phyloP scores from a whole-genome alignment of 2,888 invertebrate species.

The Sarcophaga carnaria region DNA sequence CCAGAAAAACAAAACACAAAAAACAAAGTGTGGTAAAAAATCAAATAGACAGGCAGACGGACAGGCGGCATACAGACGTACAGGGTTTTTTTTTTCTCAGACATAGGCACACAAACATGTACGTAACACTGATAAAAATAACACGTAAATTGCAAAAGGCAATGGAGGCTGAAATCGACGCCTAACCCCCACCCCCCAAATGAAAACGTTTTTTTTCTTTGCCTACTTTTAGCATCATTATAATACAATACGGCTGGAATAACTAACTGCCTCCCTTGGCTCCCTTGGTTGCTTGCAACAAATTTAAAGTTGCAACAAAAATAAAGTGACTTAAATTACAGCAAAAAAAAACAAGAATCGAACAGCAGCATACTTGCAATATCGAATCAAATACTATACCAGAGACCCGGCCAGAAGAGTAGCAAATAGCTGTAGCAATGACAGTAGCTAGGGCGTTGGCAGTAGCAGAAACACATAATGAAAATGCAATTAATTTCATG shows the following conservation, averaged over 20 bases:
- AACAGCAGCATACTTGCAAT: conserved; percentile 46
- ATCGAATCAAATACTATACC: conserved; percentile 46
- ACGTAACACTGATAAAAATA: conserved; percentile 18
- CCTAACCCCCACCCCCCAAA: background rate
- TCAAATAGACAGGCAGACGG: conserved; percentile 28
- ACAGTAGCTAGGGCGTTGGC: too few species aligned
- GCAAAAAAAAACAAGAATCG: background rate
- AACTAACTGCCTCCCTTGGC: background rate
- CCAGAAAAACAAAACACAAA: background rate
- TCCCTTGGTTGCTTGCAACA: conserved; percentile 34
- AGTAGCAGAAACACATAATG: conserved; percentile 78
- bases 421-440: conserved; percentile 26
- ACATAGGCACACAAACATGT: background rate
- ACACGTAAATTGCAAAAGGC: conserved; percentile 22
- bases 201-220: background rate
- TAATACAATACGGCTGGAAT: conserved; percentile 9
- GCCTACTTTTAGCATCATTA: conserved; percentile 55
- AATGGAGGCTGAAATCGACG: background rate
- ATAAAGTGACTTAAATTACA: background rate
- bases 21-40: conserved; percentile 26
- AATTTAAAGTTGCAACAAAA: conserved; percentile 49
- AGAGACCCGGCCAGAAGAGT: conserved; percentile 26
- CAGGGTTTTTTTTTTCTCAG: conserved; percentile 22
- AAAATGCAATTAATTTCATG: conserved; percentile 82
- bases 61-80: conserved; percentile 16